phyloP scores from a whole-genome alignment of 2,113 vertebrate genomes.

The Rhodinocichla rosea region DNA sequence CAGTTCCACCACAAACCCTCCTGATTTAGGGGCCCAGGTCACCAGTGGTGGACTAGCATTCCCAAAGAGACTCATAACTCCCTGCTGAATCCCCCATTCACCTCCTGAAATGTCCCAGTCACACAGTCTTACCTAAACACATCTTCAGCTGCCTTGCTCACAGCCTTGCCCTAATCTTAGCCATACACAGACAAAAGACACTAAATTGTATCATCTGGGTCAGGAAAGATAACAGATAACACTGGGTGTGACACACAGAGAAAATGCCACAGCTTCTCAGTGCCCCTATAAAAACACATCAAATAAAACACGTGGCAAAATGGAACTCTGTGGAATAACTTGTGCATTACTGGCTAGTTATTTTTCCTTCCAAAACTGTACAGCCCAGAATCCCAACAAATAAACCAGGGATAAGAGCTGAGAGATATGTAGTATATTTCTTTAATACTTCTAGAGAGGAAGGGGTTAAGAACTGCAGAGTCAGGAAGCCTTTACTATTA shows the following conservation, averaged over 20 bases:
- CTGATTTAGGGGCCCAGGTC: neutral
- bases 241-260: neutral
- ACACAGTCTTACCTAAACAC: neutral
- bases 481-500: neutral
- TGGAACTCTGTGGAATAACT: neutral
- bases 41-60: neutral
- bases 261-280: neutral
- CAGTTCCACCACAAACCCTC: neutral
- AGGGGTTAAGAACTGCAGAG: neutral
- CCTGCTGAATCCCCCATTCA: neutral
- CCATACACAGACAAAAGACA: neutral
- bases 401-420: neutral
- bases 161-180: neutral
- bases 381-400: neutral
- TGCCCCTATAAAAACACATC: neutral
- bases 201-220: neutral
- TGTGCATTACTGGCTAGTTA: neutral
- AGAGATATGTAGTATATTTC: neutral
- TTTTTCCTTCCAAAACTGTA: neutral
- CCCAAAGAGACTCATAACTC: neutral
- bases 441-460: neutral
- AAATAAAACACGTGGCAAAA: neutral
- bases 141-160: neutral
- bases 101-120: neutral
- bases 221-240: neutral